Percentiles rank a stretch among this genome's conserved stretches.
Conservation (phyloP, 2,888 invertebrate genomes). For the Scaptomyza caliginosa region DNA sequence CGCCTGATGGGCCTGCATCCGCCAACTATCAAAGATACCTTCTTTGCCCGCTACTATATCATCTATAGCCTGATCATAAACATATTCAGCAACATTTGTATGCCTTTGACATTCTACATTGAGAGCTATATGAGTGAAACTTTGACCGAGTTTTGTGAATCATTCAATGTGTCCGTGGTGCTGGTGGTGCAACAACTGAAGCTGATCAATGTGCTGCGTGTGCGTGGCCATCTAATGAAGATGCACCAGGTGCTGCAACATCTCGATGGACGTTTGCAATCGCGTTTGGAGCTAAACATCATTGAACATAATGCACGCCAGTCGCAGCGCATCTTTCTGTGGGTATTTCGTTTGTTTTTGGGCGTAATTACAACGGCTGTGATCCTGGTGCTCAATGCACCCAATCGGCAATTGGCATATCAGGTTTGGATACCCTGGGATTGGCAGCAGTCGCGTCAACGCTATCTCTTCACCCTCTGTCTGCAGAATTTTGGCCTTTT, state of each 20-base stretch:
- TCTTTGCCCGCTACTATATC: constrained; percentile 59
- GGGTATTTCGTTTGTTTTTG: constrained; percentile 23
- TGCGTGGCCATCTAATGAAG: constrained; percentile 49
- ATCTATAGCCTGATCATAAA: constrained; percentile 58
- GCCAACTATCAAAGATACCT: constrained; percentile 27
- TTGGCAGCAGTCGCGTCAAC: constrained; percentile 34
- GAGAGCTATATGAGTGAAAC: constrained; percentile 53
- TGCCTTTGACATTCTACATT: constrained; percentile 55
- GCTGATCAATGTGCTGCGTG: constrained; percentile 52
- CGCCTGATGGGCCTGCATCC: constrained; percentile 66
- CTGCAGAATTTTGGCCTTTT: constrained; percentile 42
- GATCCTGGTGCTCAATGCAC: constrained; percentile 1
- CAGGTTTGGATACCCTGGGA: constrained; percentile 79
- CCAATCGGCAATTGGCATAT: constrained; percentile 57
- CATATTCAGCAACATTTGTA: constrained; percentile 30
- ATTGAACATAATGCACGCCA: constrained; percentile 44
- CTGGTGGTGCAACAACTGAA: constrained; percentile 66
- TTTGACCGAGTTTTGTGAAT: constrained; percentile 68
- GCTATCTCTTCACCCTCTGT: constrained; percentile 4
- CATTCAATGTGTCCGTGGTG: constrained; percentile 56
- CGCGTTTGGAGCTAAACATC: constrained; percentile 45
- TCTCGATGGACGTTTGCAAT: constrained; percentile 65
- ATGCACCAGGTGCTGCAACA: constrained; percentile 53
- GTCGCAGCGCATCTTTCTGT: constrained; percentile 34
- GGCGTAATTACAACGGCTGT: constrained; percentile 20